Percentiles rank a stretch among this genome's conserved stretches.
These are phyloP conservation scores for Actinostola sp. DNA, from an alignment of 92 coral and sea anemone genomes.

Conservation along the genomic window DNA sequence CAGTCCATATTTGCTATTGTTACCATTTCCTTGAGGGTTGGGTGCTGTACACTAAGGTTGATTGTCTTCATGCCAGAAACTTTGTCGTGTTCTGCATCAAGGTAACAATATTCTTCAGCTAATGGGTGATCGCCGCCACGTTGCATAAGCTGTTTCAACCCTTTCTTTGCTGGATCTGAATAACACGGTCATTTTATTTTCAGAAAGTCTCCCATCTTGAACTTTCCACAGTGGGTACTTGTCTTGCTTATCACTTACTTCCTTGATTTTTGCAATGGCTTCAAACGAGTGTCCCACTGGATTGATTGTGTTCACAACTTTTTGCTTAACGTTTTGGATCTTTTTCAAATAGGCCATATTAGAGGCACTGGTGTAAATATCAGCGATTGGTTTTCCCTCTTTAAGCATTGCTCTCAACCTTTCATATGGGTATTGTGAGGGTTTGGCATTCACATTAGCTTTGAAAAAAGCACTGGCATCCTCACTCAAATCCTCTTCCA, in stretches of 20 bases:
- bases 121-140: conserved; percentile 29
- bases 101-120: conserved; percentile 31
- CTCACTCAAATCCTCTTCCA: conserved; percentile 27
- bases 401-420: conserved; percentile 47
- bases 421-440: conserved; percentile 62
- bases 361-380: conserved; percentile 43
- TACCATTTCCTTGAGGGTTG: conserved; percentile 42
- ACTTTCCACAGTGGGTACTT: conserved; percentile 59
- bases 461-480: conserved; percentile 41
- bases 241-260: conserved; percentile 49
- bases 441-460: conserved; percentile 45
- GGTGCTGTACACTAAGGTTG: conserved; percentile 49
- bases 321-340: conserved; percentile 63
- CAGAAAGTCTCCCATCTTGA: conserved; percentile 49
- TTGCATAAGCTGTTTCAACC: conserved; percentile 45
- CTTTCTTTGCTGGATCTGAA: conserved; percentile 58
- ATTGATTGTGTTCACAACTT: conserved; percentile 36
- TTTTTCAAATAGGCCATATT: conserved; percentile 57
- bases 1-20: conserved; percentile 50
- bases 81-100: conserved; percentile 56
- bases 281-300: conserved; percentile 73
- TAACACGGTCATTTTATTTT: conserved; percentile 42
- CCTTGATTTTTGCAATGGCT: conserved; percentile 66
- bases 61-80: conserved; percentile 45
- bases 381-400: conserved; percentile 50